Conservation (phyloP, 2,888 invertebrate species). For the Panorpa germanica region DNA sequence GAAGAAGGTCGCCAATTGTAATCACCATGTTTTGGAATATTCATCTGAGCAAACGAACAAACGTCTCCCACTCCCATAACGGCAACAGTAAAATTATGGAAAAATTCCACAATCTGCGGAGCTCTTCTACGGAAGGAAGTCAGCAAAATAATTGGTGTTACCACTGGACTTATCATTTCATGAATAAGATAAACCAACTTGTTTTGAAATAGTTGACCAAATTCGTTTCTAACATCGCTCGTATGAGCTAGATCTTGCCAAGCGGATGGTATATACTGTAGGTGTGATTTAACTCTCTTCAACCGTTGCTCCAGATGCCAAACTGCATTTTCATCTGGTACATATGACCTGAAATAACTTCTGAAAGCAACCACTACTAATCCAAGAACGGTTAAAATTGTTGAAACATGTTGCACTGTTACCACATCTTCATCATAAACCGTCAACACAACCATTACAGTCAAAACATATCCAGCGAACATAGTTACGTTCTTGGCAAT, state of each 20-base stretch:
- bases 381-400: constrained; percentile 63
- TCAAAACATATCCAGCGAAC: constrained; percentile 66
- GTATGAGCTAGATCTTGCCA: constrained; percentile 90
- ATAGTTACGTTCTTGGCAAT: constrained; percentile 75
- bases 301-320: constrained; percentile 80
- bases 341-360: constrained; percentile 49
- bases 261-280: constrained; percentile 80
- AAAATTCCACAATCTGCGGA: constrained; percentile 87
- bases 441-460: constrained; percentile 61
- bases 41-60: constrained; percentile 81
- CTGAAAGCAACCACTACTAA: constrained; percentile 60
- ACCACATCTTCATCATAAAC: constrained; percentile 87
- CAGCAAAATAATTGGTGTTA: constrained; percentile 75
- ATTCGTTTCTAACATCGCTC: constrained; percentile 61
- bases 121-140: constrained; percentile 59
- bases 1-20: constrained; percentile 57
- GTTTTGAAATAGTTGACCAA: constrained; percentile 87
- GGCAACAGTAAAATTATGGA: constrained; percentile 87
- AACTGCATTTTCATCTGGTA: constrained; percentile 73
- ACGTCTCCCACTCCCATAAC: constrained; percentile 94
- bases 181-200: constrained; percentile 69
- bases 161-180: constrained; percentile 76
- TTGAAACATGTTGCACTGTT: constrained; percentile 77
- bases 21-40: constrained; percentile 85
- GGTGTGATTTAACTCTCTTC: constrained; percentile 69